Percentiles rank a stretch among this genome's conserved stretches.
phyloP scores from a whole-genome alignment of 2,113 vertebrate species.

The Gavialis gangeticus region DNA sequence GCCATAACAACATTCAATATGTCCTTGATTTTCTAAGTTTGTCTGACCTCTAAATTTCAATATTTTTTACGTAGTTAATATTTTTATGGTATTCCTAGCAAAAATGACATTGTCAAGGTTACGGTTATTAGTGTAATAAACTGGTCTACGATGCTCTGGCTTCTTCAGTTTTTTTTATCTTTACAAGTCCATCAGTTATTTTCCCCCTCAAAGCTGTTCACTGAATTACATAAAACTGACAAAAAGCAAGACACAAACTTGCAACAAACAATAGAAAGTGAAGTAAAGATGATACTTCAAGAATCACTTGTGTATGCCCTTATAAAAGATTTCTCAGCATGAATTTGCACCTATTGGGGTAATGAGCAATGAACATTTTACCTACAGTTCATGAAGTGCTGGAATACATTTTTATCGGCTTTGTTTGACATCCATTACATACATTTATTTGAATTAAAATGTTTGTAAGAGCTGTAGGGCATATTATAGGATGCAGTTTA shows the following conservation, averaged over 20 bases:
- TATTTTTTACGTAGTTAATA: background rate
- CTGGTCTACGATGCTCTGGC: rapidly evolving
- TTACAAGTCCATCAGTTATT: background rate
- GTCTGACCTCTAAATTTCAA: background rate
- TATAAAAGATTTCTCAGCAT: background rate
- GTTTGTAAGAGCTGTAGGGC: background rate
- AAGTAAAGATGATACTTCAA: background rate
- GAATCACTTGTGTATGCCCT: background rate
- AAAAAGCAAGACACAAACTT: background rate
- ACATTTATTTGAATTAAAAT: constrained; percentile 16
- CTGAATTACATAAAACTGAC: background rate
- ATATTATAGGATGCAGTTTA: background rate
- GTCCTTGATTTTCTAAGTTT: background rate
- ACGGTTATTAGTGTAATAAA: background rate
- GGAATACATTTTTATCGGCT: background rate
- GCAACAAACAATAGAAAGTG: background rate
- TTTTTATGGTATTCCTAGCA: background rate
- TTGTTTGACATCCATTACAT: background rate
- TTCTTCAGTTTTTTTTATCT: background rate
- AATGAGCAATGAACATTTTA: background rate
- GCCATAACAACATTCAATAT: background rate
- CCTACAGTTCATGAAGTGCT: background rate
- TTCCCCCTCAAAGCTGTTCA: background rate
- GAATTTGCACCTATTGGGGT: background rate
- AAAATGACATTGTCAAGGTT: background rate